Conservation (phyloP, 2,888 invertebrate species). For the Macrophya alboannulata region DNA sequence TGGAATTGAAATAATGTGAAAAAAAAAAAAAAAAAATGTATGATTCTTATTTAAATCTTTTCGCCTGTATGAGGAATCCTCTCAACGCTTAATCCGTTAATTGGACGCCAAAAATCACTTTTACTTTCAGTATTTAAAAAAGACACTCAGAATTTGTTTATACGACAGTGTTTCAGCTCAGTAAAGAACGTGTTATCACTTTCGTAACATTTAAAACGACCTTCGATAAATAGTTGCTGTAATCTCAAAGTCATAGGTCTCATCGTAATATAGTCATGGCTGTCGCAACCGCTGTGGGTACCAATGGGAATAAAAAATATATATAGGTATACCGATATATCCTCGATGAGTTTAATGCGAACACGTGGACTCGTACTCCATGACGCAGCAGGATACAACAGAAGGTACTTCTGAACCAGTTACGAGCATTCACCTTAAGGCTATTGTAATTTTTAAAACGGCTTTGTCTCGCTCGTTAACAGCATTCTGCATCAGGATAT, state of each 20-base stretch:
- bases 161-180: background rate
- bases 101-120: conserved; percentile 32
- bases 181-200: background rate
- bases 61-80: background rate
- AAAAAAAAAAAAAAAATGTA: background rate
- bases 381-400: conserved; percentile 51
- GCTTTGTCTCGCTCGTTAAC: conserved; percentile 31
- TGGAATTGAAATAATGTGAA: background rate
- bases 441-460: conserved; percentile 28
- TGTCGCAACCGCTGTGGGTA: conserved; percentile 35
- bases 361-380: conserved; percentile 33
- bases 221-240: conserved; percentile 10
- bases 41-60: background rate
- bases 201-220: conserved; percentile 34
- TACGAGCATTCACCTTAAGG: conserved; percentile 47
- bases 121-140: conserved; percentile 13
- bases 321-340: background rate
- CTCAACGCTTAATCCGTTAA: conserved; percentile 22
- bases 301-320: conserved; percentile 15
- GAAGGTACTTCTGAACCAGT: conserved; percentile 35
- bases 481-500: conserved; percentile 26
- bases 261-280: background rate
- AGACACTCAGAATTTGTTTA: background rate
- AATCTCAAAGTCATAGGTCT: conserved; percentile 23
- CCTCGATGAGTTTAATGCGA: conserved; percentile 13